Evolutionary conservation across 2,888 invertebrate species (phyloP).

Genomic region (Didymodactylos carnosus): DNA sequence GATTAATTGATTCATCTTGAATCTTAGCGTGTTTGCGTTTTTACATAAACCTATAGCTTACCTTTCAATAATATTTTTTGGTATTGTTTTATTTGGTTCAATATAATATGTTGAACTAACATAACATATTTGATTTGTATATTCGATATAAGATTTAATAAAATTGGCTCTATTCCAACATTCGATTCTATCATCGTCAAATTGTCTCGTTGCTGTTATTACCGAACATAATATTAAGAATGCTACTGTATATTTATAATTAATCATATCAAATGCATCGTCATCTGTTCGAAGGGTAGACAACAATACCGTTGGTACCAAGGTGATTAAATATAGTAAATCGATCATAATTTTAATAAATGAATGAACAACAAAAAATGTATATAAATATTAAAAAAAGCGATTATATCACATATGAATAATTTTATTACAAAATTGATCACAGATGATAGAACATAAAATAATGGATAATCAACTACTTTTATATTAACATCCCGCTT

Average conservation of each 20-base stretch:
- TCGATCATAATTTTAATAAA: background rate
- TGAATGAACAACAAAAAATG: too few species aligned
- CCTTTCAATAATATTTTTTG: background rate
- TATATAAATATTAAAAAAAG: too few species aligned
- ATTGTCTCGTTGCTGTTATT: background rate
- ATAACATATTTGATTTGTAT: background rate
- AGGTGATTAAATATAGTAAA: background rate
- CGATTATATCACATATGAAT: too few species aligned
- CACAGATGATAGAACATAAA: too few species aligned
- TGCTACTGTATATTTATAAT: background rate
- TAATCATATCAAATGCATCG: background rate
- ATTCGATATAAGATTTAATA: background rate
- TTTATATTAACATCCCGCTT: too few species aligned
- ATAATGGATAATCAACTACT: too few species aligned
- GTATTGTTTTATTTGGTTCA: background rate
- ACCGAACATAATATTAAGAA: background rate
- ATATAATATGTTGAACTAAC: background rate
- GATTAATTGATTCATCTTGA: too few species aligned
- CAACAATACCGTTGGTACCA: background rate
- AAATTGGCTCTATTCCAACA: background rate
- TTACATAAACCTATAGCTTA: too few species aligned
- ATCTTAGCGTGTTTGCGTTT: too few species aligned
- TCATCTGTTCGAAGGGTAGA: background rate
- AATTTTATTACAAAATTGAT: too few species aligned
- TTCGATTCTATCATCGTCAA: background rate